Percentiles rank a stretch among this genome's conserved stretches.
These are phyloP conservation scores for Delia radicum DNA, from an alignment of 1,140 invertebrate genomes.

Conservation along the genomic window DNA sequence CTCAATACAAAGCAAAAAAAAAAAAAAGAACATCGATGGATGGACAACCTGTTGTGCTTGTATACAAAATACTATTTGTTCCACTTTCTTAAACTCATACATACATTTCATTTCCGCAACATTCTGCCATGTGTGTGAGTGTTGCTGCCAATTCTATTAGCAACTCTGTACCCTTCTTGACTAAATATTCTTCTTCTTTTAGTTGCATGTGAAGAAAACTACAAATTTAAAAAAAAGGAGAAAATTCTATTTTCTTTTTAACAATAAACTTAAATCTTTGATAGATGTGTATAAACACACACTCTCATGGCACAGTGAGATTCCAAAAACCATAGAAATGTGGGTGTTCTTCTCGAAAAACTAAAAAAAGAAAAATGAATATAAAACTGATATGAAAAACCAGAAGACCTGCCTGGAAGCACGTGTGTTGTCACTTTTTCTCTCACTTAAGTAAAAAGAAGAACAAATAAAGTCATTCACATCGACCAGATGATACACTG, in stretches of 20 bases:
- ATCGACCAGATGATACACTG: neutral
- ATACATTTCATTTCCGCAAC: slow-evolving; percentile 2
- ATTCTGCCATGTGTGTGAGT: neutral
- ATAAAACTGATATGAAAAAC: neutral
- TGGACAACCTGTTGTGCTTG: slow-evolving; percentile 17
- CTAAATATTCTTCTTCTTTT: neutral
- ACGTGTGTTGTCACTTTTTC: slow-evolving; percentile 18
- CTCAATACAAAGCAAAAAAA: no score
- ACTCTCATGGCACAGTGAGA: neutral
- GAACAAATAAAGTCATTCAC: neutral
- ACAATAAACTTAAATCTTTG: neutral
- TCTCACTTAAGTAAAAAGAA: neutral
- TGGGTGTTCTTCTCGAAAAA: neutral
- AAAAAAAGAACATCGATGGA: no score
- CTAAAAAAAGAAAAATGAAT: neutral
- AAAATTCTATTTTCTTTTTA: neutral
- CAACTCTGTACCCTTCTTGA: neutral
- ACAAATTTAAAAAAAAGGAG: neutral
- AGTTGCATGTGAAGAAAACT: neutral
- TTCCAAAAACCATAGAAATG: neutral
- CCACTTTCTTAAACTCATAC: neutral
- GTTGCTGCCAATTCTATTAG: neutral
- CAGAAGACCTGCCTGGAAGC: slow-evolving; percentile 11
- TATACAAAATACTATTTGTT: slow-evolving; percentile 15
- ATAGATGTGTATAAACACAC: slow-evolving; percentile 7